These are phyloP conservation scores for Drosophila kambysellisi DNA, from an alignment of 2,888 invertebrate genomes.

Conservation along the genomic window DNA sequence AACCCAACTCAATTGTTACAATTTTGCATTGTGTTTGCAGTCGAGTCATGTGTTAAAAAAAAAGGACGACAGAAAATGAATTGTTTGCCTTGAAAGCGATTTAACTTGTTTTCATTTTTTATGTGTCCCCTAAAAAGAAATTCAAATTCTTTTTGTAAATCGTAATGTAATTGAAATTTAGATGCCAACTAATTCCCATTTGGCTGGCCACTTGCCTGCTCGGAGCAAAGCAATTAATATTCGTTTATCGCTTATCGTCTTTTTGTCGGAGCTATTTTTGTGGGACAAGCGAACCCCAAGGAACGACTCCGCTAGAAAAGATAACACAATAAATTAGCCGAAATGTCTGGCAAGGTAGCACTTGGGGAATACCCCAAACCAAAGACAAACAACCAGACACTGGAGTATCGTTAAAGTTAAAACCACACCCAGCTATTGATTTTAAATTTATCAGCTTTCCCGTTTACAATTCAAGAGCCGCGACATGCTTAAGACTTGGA, in stretches of 20 bases:
- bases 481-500: conserved; percentile 19
- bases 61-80: conserved; percentile 8
- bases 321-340: conserved; percentile 65
- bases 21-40: conserved; percentile 60
- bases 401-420: conserved; percentile 39
- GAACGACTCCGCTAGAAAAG: conserved; percentile 35
- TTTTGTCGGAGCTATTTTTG: conserved; percentile 43
- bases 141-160: conserved; percentile 37
- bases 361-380: conserved; percentile 49
- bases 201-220: conserved; percentile 43
- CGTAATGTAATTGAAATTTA: conserved; percentile 43
- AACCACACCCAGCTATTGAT: conserved; percentile 48
- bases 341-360: conserved; percentile 51
- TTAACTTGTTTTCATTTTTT: conserved; percentile 27
- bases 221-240: conserved; percentile 52
- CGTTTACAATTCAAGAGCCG: conserved; percentile 37
- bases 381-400: conserved; percentile 39
- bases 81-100: conserved; percentile 8
- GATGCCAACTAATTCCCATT: conserved; percentile 36
- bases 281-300: conserved; percentile 29
- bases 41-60: conserved; percentile 45
- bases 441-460: conserved; percentile 60
- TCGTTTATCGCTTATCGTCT: conserved; percentile 53
- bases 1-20: conserved; percentile 50
- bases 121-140: conserved; percentile 4